These are phyloP conservation scores for Petaurus breviceps DNA, from an alignment of 2,113 vertebrate genomes.

Conservation along the genomic window DNA sequence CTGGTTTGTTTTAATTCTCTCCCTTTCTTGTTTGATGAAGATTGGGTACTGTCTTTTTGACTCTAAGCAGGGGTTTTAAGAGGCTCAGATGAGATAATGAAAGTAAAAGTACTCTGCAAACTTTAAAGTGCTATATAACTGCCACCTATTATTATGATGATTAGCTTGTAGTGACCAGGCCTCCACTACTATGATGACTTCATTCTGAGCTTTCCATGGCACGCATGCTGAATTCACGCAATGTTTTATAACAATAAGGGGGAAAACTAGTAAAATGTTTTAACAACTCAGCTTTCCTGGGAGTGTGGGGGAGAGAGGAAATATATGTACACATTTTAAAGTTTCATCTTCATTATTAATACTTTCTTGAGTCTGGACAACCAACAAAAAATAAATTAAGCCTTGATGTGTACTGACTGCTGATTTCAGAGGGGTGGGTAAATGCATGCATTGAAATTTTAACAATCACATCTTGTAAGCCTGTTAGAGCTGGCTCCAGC, in stretches of 20 bases:
- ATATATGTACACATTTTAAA: not conserved
- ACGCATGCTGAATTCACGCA: not conserved
- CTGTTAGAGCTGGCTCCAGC: not conserved
- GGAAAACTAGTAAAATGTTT: not conserved
- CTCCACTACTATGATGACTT: not conserved
- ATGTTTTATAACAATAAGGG: not conserved
- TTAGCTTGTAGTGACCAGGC: not conserved
- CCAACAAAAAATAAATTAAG: not conserved
- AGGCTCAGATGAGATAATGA: not conserved
- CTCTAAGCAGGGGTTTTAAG: conserved; percentile 2
- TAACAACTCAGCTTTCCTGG: not conserved
- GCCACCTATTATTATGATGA: not conserved
- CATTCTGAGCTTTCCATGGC: not conserved
- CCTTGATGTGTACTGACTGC: not conserved
- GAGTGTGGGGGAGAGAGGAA: not conserved
- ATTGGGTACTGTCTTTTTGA: conserved; percentile 21
- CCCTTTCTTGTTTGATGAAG: not conserved
- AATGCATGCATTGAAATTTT: not conserved
- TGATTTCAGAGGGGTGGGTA: not conserved
- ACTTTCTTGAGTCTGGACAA: not conserved
- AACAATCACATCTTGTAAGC: not conserved
- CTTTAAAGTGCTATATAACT: not conserved
- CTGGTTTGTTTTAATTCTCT: conserved; percentile 31
- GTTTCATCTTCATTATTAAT: not conserved
- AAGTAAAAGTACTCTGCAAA: not conserved